Evolutionary conservation across 2,113 vertebrate genomes (phyloP).

Genomic region (Pardalotus punctatus): DNA sequence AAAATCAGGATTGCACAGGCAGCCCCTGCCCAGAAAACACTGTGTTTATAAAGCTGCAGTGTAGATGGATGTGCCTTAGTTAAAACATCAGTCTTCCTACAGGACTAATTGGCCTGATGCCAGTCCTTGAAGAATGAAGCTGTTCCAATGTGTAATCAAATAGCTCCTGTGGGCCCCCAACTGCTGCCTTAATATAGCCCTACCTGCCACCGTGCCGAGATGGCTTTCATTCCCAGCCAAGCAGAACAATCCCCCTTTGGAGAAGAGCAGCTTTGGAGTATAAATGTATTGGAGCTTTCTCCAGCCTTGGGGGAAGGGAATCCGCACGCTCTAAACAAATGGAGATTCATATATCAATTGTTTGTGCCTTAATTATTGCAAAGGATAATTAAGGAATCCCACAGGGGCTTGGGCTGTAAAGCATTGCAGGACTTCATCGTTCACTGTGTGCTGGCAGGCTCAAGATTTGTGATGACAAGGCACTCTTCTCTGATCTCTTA

Average conservation of each 20-base stretch:
- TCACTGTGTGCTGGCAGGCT: constrained; percentile 4
- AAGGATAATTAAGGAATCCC: constrained; percentile 47
- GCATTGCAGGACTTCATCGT: background rate
- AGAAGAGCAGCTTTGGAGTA: constrained; percentile 43
- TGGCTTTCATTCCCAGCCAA: constrained; percentile 58
- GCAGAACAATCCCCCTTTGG: constrained; percentile 61
- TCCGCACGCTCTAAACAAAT: constrained; percentile 3
- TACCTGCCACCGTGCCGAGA: constrained; percentile 26
- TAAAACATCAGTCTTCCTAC: constrained; percentile 52
- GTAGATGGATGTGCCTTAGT: constrained; percentile 36
- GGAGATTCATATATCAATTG: constrained; percentile 26
- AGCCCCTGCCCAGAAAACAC: background rate
- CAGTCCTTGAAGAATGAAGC: constrained; percentile 57
- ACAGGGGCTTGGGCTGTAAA: background rate
- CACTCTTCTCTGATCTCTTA: background rate
- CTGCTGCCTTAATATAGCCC: constrained; percentile 40
- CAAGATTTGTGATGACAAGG: background rate
- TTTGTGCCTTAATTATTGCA: constrained; percentile 58
- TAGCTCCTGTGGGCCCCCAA: constrained; percentile 49
- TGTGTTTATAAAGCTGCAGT: background rate
- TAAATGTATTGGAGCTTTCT: background rate
- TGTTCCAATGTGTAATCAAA: constrained; percentile 64
- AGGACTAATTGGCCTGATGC: constrained; percentile 55
- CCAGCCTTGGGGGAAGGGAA: constrained; percentile 34
- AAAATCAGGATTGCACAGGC: background rate